Conservation (phyloP, 2,797 vertebrate genomes). For the Squalus acanthias region DNA sequence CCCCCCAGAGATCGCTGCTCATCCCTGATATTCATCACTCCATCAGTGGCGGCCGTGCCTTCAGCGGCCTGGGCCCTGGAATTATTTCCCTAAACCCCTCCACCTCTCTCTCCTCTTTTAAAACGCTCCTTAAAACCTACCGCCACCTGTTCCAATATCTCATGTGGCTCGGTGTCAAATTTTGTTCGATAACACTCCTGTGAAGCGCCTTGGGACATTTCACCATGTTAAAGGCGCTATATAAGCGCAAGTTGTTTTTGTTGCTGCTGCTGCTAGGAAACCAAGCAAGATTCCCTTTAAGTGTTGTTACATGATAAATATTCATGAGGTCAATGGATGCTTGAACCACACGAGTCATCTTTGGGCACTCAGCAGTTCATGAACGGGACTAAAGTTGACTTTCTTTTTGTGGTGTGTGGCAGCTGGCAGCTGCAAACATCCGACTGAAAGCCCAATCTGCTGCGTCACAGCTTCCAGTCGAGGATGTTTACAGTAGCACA, state of each 20-base stretch:
- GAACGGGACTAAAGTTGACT: not conserved
- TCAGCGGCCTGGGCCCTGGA: not conserved
- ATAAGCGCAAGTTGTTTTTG: not conserved
- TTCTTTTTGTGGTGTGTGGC: constrained; percentile 70
- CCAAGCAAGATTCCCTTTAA: not conserved
- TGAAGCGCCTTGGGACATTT: not conserved
- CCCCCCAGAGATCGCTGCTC: not conserved
- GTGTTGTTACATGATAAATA: not conserved
- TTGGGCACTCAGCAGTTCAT: not conserved
- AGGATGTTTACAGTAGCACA: constrained; percentile 99
- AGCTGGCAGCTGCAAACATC: constrained; percentile 99
- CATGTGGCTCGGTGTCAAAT: not conserved
- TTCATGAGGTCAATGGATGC: not conserved
- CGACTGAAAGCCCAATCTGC: constrained; percentile 92
- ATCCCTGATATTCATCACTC: not conserved
- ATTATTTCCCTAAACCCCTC: not conserved
- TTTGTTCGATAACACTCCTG: not conserved
- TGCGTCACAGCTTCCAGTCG: constrained; percentile 97
- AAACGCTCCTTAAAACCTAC: not conserved
- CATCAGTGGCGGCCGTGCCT: too few relatives aligned
- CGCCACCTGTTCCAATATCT: not conserved
- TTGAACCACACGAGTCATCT: not conserved
- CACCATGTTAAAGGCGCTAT: not conserved
- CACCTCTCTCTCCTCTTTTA: not conserved
- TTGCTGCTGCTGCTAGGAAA: not conserved